Conservation (phyloP, 1,140 invertebrate genomes). For the Danaus plexippus region DNA sequence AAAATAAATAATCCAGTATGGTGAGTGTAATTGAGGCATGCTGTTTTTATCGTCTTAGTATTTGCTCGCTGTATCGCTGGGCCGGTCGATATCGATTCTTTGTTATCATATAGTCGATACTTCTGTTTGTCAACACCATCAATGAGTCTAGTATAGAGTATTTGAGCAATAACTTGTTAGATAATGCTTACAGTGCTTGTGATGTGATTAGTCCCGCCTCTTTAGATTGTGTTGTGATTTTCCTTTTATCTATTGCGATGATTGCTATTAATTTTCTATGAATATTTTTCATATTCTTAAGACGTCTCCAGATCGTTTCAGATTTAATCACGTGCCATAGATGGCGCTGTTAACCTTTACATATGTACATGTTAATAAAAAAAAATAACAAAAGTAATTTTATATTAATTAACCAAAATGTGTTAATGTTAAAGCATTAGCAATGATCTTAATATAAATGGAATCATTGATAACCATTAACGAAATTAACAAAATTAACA, state of each 20-base stretch:
- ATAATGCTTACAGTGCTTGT: constrained; percentile 56
- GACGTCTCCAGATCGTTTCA: too few species aligned
- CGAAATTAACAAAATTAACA: constrained; percentile 13
- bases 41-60: constrained; percentile 57
- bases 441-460: too few species aligned
- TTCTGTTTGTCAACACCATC: constrained; percentile 61
- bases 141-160: constrained; percentile 62
- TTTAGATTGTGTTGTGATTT: constrained; percentile 48
- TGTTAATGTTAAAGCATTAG: too few species aligned
- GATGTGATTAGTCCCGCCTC: constrained; percentile 48
- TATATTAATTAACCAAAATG: too few species aligned
- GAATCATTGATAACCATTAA: constrained; percentile 3
- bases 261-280: constrained; percentile 22
- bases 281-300: constrained; percentile 2
- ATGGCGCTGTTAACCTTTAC: too few species aligned
- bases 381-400: too few species aligned
- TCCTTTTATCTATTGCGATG: constrained; percentile 55
- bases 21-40: constrained; percentile 24
- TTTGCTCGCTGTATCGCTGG: constrained; percentile 51
- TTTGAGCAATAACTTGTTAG: constrained; percentile 67
- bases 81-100: constrained; percentile 57
- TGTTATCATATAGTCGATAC: constrained; percentile 67
- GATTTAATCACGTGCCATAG: too few species aligned
- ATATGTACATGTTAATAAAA: too few species aligned
- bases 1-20: constrained; percentile 1